phyloP scores from a whole-genome alignment of 2,888 invertebrate genomes.

The Sycophila texana region DNA sequence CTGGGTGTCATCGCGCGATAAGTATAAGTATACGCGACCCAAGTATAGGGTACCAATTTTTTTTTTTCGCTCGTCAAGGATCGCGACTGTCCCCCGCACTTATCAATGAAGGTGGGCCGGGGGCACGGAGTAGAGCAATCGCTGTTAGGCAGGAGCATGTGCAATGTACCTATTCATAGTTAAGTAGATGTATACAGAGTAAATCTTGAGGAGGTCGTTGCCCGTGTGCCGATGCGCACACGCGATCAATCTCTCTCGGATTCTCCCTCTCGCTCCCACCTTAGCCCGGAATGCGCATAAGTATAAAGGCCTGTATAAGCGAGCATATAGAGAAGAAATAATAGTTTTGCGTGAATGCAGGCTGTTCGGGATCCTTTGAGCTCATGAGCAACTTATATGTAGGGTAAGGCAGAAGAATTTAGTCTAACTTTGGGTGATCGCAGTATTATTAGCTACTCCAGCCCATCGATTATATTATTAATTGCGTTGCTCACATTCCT shows the following conservation, averaged over 20 bases:
- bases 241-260: slow-evolving; percentile 9
- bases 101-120: too few relatives aligned
- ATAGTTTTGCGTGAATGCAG: not conserved
- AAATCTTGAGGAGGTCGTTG: slow-evolving; percentile 36
- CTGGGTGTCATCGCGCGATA: too few relatives aligned
- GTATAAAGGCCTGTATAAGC: not conserved
- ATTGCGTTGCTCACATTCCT: too few relatives aligned
- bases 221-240: slow-evolving; percentile 25
- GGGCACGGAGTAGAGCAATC: not conserved
- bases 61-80: not conserved
- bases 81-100: not conserved
- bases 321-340: not conserved
- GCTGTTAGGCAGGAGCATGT: not conserved
- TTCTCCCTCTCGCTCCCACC: not conserved
- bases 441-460: too few relatives aligned
- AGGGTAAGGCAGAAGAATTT: not conserved
- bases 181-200: not conserved
- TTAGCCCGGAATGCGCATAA: not conserved
- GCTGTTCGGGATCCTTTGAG: not conserved
- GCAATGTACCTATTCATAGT: not conserved
- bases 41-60: not conserved
- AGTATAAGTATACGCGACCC: not conserved
- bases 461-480: too few relatives aligned
- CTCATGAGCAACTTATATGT: not conserved
- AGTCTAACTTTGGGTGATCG: too few relatives aligned